Evolutionary conservation across 2,113 vertebrate species (phyloP), one percentile per base, ranked within the genome.

Genomic region (Varanus komodoensis): DNA sequence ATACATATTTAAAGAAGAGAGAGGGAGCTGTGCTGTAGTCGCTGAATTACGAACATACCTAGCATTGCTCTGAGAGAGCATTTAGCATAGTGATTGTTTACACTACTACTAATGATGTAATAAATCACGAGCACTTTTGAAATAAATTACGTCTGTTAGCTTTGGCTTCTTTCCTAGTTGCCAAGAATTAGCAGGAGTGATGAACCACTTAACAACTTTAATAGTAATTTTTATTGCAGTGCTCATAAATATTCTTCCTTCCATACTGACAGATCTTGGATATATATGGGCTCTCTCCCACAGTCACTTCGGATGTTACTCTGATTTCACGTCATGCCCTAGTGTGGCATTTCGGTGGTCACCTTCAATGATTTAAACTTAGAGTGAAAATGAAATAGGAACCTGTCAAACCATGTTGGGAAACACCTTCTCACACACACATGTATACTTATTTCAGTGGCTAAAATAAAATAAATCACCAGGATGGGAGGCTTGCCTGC

Each of bases 91-190:
- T 89, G 88, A 68, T 89, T 95, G 87, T 75, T 92, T 34, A 94
- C 92, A 88, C 54, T 38, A 61, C 67, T 77, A 87, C 69, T 89
- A 92, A 94, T 61, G 90, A 91, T 94, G 89, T 86, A 94, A 95
- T 91, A 93, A 87, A 85, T 92, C 93, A 88, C 81, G n/a, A 92
- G 87, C 61, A 71, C 75, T 93, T 96, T 93, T 82, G 34, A 92
- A 95, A 95, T 92, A 96, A 95, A 93, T 95, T 90, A 3, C 64
- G 89, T 90, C 89, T 93, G 88, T 93, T 95, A 92, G 89, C 80
- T 96, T 96, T 94, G 94, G 94, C 94, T 81, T 87, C 83, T 32
- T 86, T 96, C 93, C 95, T 95, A 93, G 91, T 77, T 94, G 90
- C 52, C 92, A 91, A 87, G 75, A 75, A 94, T 87, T 92, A 92